phyloP scores from a whole-genome alignment of 1,140 invertebrate genomes.

The Diprion similis region DNA sequence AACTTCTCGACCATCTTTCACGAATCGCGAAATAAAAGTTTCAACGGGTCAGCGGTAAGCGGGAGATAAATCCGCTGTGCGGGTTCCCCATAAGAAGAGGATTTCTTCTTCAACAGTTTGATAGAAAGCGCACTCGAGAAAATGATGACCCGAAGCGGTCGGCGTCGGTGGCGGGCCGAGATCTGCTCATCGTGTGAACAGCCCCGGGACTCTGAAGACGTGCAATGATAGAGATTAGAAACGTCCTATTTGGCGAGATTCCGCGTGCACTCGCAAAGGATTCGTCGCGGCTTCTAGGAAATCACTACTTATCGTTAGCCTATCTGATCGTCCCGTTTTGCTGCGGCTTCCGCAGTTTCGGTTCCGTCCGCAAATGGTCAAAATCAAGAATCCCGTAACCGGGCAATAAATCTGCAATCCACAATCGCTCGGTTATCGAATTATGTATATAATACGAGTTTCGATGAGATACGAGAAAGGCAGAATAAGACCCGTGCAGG shows the following conservation, averaged over 20 bases:
- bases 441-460: too few relatives aligned
- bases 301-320: background rate
- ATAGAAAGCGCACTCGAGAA: background rate
- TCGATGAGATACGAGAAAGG: too few relatives aligned
- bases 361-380: too few relatives aligned
- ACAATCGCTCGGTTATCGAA: too few relatives aligned
- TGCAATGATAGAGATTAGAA: conserved; percentile 5
- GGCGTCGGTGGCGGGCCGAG: background rate
- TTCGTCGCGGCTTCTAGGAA: background rate
- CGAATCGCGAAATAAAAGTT: too few relatives aligned
- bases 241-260: conserved; percentile 1
- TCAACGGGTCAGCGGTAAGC: too few relatives aligned
- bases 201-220: background rate
- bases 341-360: background rate
- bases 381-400: too few relatives aligned
- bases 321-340: background rate
- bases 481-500: too few relatives aligned
- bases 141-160: background rate
- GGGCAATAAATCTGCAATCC: too few relatives aligned
- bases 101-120: background rate
- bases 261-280: background rate
- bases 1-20: too few relatives aligned
- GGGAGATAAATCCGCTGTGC: too few relatives aligned
- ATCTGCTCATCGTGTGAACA: background rate
- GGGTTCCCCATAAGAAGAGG: too few relatives aligned